Conservation (phyloP, 2,888 invertebrate species). For the Xestia xanthographa region DNA sequence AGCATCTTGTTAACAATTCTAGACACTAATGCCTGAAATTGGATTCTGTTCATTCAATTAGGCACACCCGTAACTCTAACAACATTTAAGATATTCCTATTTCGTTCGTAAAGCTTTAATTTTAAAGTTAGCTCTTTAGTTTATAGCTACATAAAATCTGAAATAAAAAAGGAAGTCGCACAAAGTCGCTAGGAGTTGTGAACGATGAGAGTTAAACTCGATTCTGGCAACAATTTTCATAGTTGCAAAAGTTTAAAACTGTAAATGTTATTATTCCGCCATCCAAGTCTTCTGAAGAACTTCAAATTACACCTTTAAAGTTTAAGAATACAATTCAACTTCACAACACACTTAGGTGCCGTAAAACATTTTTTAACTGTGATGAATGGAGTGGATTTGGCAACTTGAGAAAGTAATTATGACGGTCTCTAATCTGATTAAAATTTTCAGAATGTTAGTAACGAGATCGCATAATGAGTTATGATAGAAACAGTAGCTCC, state of each 20-base stretch:
- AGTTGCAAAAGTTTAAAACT: constrained; percentile 82
- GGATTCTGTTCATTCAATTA: constrained; percentile 48
- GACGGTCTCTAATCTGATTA: constrained; percentile 73
- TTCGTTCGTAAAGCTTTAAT: constrained; percentile 50
- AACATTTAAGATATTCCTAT: constrained; percentile 47
- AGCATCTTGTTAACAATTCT: constrained; percentile 43
- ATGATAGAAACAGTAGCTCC: constrained; percentile 54
- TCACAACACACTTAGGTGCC: constrained; percentile 74
- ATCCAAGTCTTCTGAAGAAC: constrained; percentile 74
- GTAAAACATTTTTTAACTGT: constrained; percentile 74
- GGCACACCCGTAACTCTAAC: constrained; percentile 35
- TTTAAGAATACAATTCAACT: constrained; percentile 79
- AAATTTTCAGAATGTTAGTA: constrained; percentile 68
- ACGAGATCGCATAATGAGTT: constrained; percentile 67
- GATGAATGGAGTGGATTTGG: constrained; percentile 72
- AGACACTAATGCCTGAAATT: constrained; percentile 51
- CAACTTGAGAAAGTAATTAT: constrained; percentile 77
- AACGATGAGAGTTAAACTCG: constrained; percentile 78
- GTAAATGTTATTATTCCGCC: constrained; percentile 80
- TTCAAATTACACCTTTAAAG: constrained; percentile 79
- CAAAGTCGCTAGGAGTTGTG: constrained; percentile 65
- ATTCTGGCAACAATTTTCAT: constrained; percentile 85
- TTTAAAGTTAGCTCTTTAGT: constrained; percentile 46
- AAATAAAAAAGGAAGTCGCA: constrained; percentile 53
- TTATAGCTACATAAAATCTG: constrained; percentile 54